phyloP scores from a whole-genome alignment of 1,140 invertebrate species.

The Caenorhabditis brenneri region DNA sequence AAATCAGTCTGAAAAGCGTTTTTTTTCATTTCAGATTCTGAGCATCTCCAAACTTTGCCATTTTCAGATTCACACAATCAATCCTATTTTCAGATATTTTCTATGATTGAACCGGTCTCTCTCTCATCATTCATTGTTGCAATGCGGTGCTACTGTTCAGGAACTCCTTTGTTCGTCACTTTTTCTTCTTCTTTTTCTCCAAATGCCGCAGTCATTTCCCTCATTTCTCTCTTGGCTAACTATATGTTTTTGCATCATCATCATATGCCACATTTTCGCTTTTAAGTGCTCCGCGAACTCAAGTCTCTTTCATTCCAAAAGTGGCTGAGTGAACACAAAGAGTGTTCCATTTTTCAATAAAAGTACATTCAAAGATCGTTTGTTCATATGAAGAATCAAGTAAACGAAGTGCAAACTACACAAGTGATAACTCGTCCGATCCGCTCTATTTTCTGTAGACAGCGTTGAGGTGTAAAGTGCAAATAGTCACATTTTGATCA shows the following conservation, averaged over 20 bases:
- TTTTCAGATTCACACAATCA: too few species aligned
- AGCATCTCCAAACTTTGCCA: too few species aligned
- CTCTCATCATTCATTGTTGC: background rate
- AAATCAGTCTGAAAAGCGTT: too few species aligned
- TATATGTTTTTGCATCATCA: slow-evolving; percentile 8
- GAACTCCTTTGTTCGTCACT: slow-evolving; percentile 25
- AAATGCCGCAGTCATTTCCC: background rate
- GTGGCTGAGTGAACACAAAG: background rate
- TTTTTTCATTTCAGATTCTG: too few species aligned
- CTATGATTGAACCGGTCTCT: background rate
- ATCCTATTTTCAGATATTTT: too few species aligned
- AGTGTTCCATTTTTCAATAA: background rate
- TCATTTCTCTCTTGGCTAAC: background rate
- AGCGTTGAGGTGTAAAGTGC: background rate
- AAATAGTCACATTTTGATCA: background rate
- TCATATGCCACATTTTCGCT: background rate
- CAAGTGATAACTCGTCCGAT: background rate
- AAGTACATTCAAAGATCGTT: background rate
- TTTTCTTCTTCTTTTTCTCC: too few species aligned
- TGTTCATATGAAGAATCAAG: background rate
- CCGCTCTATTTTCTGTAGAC: slow-evolving; percentile 18
- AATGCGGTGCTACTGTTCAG: background rate
- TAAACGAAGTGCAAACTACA: background rate
- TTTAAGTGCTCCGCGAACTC: slow-evolving; percentile 8
- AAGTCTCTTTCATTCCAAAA: background rate